A percentile compares a stretch with the other conserved stretches of the same genome.
These are phyloP conservation scores for Conops quadrifasciatus DNA, from an alignment of 2,888 invertebrate species.

Conservation along the genomic window DNA sequence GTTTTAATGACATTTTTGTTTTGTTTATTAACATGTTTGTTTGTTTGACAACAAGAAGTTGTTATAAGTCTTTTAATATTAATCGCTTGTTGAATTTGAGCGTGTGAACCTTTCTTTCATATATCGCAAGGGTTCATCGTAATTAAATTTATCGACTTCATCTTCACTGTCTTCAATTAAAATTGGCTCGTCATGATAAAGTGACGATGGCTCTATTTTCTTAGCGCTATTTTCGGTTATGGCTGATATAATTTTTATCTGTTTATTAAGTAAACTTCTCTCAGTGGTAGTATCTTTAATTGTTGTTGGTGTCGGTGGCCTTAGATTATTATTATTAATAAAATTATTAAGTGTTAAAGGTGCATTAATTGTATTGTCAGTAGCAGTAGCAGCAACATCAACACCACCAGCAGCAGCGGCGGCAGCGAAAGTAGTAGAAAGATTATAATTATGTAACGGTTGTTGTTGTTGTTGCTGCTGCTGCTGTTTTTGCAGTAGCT, in stretches of 20 bases:
- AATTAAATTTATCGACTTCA: conserved; percentile 40
- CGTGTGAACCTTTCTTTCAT: conserved; percentile 48
- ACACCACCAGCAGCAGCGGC: neutral
- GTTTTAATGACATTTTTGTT: too few species aligned
- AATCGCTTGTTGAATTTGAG: conserved; percentile 56
- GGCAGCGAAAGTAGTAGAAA: neutral
- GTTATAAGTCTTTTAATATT: conserved; percentile 33
- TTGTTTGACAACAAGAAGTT: too few species aligned
- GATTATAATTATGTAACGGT: too few species aligned
- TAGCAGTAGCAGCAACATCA: neutral
- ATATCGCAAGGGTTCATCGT: conserved; percentile 19
- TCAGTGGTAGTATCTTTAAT: conserved; percentile 45
- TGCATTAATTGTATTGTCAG: conserved; percentile 21
- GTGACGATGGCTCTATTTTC: neutral
- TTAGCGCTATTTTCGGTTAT: conserved; percentile 43
- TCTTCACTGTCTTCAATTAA: conserved; percentile 33
- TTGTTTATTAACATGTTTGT: too few species aligned
- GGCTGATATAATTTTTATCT: conserved; percentile 47
- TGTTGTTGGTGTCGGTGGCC: conserved; percentile 11
- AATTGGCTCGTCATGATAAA: conserved; percentile 20
- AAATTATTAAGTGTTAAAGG: conserved; percentile 2
- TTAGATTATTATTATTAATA: conserved; percentile 15
- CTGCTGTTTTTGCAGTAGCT: conserved; percentile 10
- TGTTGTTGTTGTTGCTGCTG: conserved; percentile 28
- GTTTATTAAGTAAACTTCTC: conserved; percentile 44